phyloP scores from a whole-genome alignment of 2,797 vertebrate genomes.

The Ambastaia sidthimunki region DNA sequence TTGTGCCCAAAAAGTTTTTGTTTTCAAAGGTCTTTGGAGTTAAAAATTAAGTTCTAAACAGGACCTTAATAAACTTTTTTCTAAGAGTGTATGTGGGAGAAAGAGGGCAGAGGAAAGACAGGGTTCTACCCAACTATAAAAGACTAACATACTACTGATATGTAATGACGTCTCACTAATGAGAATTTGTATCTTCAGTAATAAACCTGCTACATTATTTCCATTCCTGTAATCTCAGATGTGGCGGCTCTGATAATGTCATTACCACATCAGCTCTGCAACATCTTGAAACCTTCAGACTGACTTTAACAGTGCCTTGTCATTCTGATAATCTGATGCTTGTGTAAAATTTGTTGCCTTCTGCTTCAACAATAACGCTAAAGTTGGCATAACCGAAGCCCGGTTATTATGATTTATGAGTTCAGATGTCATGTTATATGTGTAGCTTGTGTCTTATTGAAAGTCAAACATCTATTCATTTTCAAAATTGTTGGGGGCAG shows the following conservation, averaged over 20 bases:
- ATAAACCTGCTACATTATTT: slow-evolving; percentile 49
- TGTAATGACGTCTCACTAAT: slow-evolving; percentile 31
- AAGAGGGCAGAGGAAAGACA: too few relatives aligned
- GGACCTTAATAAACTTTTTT: too few relatives aligned
- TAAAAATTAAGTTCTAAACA: too few relatives aligned
- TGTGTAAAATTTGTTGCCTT: slow-evolving; percentile 10
- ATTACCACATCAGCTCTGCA: slow-evolving; percentile 27
- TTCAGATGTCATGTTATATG: slow-evolving; percentile 26
- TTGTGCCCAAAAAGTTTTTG: too few relatives aligned
- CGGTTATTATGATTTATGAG: slow-evolving; percentile 5
- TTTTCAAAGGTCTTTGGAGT: too few relatives aligned
- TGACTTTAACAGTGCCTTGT: slow-evolving; percentile 23
- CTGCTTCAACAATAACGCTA: background rate
- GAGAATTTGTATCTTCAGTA: slow-evolving; percentile 19
- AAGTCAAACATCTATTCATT: slow-evolving; percentile 35
- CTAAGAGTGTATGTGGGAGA: too few relatives aligned
- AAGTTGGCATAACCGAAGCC: background rate
- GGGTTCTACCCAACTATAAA: slow-evolving; percentile 11
- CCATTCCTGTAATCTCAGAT: slow-evolving; percentile 43
- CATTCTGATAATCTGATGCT: slow-evolving; percentile 36
- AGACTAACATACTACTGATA: background rate
- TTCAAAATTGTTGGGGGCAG: slow-evolving; percentile 49
- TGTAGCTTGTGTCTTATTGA: slow-evolving; percentile 1
- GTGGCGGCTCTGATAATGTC: slow-evolving; percentile 43
- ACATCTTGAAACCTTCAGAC: slow-evolving; percentile 13